Evolutionary conservation across 2,113 vertebrate genomes (phyloP).

Genomic region (Reinhardtius hippoglossoides): DNA sequence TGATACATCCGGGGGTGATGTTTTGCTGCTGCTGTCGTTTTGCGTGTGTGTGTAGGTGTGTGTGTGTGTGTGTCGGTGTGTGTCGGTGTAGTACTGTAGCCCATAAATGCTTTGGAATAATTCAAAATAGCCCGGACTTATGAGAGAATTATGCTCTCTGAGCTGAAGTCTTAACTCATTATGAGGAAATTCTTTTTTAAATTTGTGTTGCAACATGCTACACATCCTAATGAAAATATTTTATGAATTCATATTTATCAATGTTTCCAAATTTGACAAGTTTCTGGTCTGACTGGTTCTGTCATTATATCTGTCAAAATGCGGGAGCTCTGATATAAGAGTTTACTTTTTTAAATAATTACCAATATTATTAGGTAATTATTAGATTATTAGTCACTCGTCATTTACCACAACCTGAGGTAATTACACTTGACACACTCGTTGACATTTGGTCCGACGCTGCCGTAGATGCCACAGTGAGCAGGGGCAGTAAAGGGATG

Average conservation of each 20-base stretch:
- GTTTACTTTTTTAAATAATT: not conserved
- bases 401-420: too few species aligned
- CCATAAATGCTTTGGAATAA: slow-evolving; percentile 11
- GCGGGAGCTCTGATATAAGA: not conserved
- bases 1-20: slow-evolving; percentile 58
- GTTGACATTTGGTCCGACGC: not conserved
- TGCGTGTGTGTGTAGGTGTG: not conserved
- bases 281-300: not conserved
- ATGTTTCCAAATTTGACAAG: not conserved
- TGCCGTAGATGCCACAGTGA: not conserved
- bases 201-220: too few species aligned
- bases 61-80: slow-evolving; percentile 15
- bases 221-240: too few species aligned
- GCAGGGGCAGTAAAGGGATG: slow-evolving; percentile 24
- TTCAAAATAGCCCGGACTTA: slow-evolving; percentile 27
- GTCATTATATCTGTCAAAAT: not conserved
- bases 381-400: too few species aligned
- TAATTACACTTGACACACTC: too few species aligned
- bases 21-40: slow-evolving; percentile 21
- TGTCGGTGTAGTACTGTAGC: slow-evolving; percentile 11
- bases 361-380: not conserved
- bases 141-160: slow-evolving; percentile 14
- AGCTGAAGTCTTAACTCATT: slow-evolving; percentile 15
- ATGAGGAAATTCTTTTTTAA: not conserved
- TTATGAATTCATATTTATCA: not conserved